phyloP scores from a whole-genome alignment of 2,797 vertebrate genomes.

The Malacoctenus gilli region DNA sequence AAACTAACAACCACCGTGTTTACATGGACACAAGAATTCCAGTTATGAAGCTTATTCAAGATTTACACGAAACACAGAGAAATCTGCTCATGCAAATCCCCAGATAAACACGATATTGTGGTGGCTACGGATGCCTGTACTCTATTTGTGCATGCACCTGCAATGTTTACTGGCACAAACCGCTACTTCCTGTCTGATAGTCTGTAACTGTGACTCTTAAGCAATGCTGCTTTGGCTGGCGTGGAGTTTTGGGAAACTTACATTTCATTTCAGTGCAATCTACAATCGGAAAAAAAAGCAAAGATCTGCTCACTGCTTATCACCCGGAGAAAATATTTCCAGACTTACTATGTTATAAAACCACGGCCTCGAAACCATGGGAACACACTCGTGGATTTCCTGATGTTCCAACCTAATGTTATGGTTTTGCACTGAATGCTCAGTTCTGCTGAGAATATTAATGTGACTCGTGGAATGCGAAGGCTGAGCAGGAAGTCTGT shows the following conservation, averaged over 20 bases:
- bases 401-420: too few relatives aligned
- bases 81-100: constrained; percentile 5
- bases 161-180: background rate
- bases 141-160: background rate
- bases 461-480: too few relatives aligned
- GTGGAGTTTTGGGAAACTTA: background rate
- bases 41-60: background rate
- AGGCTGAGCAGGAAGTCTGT: too few relatives aligned
- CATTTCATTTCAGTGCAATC: background rate
- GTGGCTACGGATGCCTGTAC: background rate
- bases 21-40: background rate
- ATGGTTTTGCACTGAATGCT: too few relatives aligned
- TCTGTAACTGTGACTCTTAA: background rate
- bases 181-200: background rate
- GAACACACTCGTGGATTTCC: too few relatives aligned
- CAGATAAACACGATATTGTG: background rate
- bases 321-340: too few relatives aligned
- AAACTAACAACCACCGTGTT: constrained; percentile 6
- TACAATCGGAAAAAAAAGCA: too few relatives aligned
- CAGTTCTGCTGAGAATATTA: too few relatives aligned
- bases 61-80: constrained; percentile 1
- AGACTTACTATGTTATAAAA: too few relatives aligned
- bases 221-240: background rate
- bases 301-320: too few relatives aligned
- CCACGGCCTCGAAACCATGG: too few relatives aligned